Evolutionary conservation across 1,140 invertebrate genomes (phyloP).

Genomic region (Sinonovacula constricta): DNA sequence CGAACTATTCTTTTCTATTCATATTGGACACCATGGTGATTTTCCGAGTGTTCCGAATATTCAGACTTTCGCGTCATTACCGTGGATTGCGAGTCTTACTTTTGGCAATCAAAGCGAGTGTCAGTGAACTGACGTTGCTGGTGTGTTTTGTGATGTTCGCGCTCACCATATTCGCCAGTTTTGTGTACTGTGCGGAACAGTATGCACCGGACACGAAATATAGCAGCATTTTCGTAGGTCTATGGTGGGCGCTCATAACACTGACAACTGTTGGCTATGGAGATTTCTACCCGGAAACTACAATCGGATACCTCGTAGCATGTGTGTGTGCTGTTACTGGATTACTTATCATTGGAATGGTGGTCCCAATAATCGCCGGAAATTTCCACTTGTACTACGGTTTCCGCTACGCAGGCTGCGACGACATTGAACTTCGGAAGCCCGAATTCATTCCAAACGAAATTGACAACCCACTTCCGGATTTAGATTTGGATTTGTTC

Average conservation of each 20-base stretch:
- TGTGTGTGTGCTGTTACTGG: constrained; percentile 95
- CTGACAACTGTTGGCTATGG: constrained; percentile 98
- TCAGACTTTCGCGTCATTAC: constrained; percentile 39
- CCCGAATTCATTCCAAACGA: constrained; percentile 42
- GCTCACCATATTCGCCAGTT: constrained; percentile 32
- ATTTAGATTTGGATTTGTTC: not conserved
- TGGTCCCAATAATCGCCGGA: constrained; percentile 59
- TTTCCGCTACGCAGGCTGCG: constrained; percentile 36
- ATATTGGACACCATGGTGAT: constrained; percentile 36
- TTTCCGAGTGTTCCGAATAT: constrained; percentile 42
- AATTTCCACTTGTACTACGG: constrained; percentile 57
- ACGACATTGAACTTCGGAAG: constrained; percentile 30
- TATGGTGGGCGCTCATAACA: constrained; percentile 98
- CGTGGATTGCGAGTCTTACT: constrained; percentile 43
- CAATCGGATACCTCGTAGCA: constrained; percentile 94
- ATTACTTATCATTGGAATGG: constrained; percentile 95
- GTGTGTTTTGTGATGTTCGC: constrained; percentile 33
- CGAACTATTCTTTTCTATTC: constrained; percentile 3
- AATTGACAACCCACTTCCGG: constrained; percentile 20
- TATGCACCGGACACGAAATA: constrained; percentile 1
- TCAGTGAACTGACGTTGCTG: constrained; percentile 40
- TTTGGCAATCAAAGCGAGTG: constrained; percentile 47
- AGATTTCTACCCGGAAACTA: constrained; percentile 57
- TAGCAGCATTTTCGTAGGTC: constrained; percentile 82
- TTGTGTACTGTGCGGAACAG: constrained; percentile 40